Evolutionary conservation across 1,140 invertebrate species (phyloP), one percentile per base, ranked within the genome.

Genomic region (Zaprionus camerounensis): DNA sequence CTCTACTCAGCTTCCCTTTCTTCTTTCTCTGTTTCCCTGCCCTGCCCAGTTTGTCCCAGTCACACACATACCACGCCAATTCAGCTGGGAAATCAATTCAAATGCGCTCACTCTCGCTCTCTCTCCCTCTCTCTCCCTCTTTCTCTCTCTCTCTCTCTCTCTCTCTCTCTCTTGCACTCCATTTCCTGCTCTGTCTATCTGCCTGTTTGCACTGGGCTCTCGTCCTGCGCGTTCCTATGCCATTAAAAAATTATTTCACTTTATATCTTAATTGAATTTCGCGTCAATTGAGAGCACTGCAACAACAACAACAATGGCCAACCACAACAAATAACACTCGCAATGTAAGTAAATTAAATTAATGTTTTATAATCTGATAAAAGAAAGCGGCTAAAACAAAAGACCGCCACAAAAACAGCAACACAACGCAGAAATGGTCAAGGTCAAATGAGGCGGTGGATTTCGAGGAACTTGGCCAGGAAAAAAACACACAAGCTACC

Each of bases 241-340:
- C 79, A 85, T 85, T 85, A 85, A 85, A 85, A 86, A 85, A 85
- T 85, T 82, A 86, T 86, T 86, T 86, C 76, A 79, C 76, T 86
- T 82, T 86, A 82, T 86, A 87, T 87, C 76, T 86, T 86, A 86
- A 86, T 86, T 86, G 85, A 86, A 82, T 86, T 86, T 86, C 62
- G 79, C 82, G 82, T 86, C 72, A 81, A 82, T 84, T 77, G 82
- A 62, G 66, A 66, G 72, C 79, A 56, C 76, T 69, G 67, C 76
- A 63, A 38, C 61, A 22, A 22, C 55, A 38, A 15, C 58, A 51
- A 44, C n/a, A 56, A 57, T 38, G 57, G 49, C 20, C 51, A 49
- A 71, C 20, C 56, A 31, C 61, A 57, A 46, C 38, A 72, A 72
- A 72, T 58, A 65, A 56, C 36, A 68, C 64, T 68, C 57, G 68